Evolutionary conservation across 1,140 invertebrate species (phyloP).

Genomic region (Dinoponera quadriceps): DNA sequence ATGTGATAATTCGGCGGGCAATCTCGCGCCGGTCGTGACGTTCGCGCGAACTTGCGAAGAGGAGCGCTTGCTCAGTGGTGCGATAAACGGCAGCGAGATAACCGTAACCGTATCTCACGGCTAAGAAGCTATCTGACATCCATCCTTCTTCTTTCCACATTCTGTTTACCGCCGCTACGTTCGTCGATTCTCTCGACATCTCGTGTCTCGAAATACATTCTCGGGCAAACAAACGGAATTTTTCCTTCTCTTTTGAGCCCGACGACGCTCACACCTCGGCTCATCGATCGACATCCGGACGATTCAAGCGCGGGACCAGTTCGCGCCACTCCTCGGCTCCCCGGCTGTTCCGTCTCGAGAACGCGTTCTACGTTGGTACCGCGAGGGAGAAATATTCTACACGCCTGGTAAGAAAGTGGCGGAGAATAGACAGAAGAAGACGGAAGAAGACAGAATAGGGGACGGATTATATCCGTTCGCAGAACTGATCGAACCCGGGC

Average conservation of each 20-base stretch:
- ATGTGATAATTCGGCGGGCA: neutral
- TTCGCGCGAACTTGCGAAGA: neutral
- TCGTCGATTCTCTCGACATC: too few relatives aligned
- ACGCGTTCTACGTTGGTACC: too few relatives aligned
- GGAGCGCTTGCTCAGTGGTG: neutral
- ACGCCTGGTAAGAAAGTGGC: too few relatives aligned
- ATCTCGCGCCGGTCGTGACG: neutral
- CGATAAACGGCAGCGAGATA: too few relatives aligned
- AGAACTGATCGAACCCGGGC: conserved; percentile 61
- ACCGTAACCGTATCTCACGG: too few relatives aligned
- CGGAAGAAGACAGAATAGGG: conserved; percentile 27
- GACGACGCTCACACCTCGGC: neutral
- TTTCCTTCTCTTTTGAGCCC: too few relatives aligned
- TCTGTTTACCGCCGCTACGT: too few relatives aligned
- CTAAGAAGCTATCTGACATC: too few relatives aligned
- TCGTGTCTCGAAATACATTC: too few relatives aligned
- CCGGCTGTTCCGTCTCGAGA: conserved; percentile 50
- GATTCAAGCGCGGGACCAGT: neutral
- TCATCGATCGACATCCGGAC: neutral
- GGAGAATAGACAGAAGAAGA: neutral
- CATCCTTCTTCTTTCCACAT: too few relatives aligned
- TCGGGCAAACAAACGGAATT: too few relatives aligned
- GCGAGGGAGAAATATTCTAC: neutral
- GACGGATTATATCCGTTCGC: conserved; percentile 73
- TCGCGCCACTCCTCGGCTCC: neutral